Base-by-base conservation (phyloP, 2,797 vertebrate species). In the Decapterus maruadsi region DNA sequence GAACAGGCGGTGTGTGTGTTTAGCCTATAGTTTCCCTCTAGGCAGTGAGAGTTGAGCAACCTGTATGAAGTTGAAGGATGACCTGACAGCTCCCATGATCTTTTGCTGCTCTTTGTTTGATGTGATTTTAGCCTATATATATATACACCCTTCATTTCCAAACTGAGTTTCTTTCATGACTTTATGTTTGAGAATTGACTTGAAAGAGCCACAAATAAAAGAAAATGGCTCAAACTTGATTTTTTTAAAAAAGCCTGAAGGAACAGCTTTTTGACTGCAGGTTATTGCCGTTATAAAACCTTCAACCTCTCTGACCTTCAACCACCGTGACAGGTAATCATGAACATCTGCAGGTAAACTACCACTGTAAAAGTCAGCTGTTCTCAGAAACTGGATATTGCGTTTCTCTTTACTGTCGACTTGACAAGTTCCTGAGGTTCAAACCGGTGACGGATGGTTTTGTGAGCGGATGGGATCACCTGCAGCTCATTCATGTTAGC, bases 21-120 rank as follows among this genome's bases (percentile, higher is more conserved):
- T 59, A 74, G 65, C 76, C 68, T 87, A 84, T 85, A 80, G 77
- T 29, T 78, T 76, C 70, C 72, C 70, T 74, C 26, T 19, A 69
- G 84, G 79, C 62, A 19, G 54, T 29, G 11, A n/a, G 61, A 62
- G 83, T 89, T 90, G 80, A 75, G 87, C 72, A 90, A 89, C 75
- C 61, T 16, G 58, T 62, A 62, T 48, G 56, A 73, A 62, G 71
- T 56, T 53, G 19, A 70, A 76, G 75, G 68, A 70, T 11, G 78
- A 68, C 72, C 68, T 68, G 42, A 34, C 26, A 8, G 36, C 48
- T 82, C 61, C 59, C 60, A 51, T 76, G 73, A 79, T 78, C 20
- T 31, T 16, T 16, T 8, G 17, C 54, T 84, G 17, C 54, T 84
- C 72, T 68, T 36, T 42, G 48, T 57, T 66, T 46, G 63, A 34